Conservation (phyloP, 2,888 invertebrate genomes). For the Rutpela maculata region DNA sequence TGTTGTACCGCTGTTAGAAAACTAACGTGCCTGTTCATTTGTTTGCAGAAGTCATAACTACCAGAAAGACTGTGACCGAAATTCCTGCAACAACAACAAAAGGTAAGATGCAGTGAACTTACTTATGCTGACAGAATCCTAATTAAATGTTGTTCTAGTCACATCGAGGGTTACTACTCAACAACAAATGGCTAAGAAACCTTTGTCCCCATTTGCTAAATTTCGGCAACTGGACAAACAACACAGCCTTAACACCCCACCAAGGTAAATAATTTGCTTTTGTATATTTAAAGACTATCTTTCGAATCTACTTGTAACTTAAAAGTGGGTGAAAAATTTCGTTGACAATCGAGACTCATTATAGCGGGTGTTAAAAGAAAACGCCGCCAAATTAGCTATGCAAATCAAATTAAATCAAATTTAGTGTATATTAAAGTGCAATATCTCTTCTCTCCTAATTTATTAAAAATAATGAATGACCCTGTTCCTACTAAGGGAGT, state of each 20-base stretch:
- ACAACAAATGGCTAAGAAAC: slow-evolving; percentile 74
- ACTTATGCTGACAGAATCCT: not conserved
- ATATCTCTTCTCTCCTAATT: too few species aligned
- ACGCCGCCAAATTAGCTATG: too few species aligned
- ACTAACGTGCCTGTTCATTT: slow-evolving; percentile 56
- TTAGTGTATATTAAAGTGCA: too few species aligned
- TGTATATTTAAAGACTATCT: slow-evolving; percentile 12
- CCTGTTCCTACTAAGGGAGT: too few species aligned
- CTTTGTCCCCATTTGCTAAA: slow-evolving; percentile 92
- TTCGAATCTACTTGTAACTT: too few species aligned
- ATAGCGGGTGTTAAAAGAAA: too few species aligned
- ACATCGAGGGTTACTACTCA: slow-evolving; percentile 67
- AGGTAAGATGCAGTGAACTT: slow-evolving; percentile 55
- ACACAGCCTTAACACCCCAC: slow-evolving; percentile 83
- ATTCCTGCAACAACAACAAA: slow-evolving; percentile 67
- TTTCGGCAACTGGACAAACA: slow-evolving; percentile 94
- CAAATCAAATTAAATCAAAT: too few species aligned
- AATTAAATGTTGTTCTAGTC: slow-evolving; percentile 59
- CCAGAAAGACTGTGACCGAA: slow-evolving; percentile 65
- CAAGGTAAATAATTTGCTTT: slow-evolving; percentile 79
- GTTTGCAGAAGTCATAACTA: slow-evolving; percentile 66
- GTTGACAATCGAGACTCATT: too few species aligned
- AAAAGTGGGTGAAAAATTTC: too few species aligned
- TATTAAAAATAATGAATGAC: too few species aligned
- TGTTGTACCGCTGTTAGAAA: not conserved